Evolutionary conservation across 2,888 invertebrate species (phyloP).

Genomic region (Acronicta alni): DNA sequence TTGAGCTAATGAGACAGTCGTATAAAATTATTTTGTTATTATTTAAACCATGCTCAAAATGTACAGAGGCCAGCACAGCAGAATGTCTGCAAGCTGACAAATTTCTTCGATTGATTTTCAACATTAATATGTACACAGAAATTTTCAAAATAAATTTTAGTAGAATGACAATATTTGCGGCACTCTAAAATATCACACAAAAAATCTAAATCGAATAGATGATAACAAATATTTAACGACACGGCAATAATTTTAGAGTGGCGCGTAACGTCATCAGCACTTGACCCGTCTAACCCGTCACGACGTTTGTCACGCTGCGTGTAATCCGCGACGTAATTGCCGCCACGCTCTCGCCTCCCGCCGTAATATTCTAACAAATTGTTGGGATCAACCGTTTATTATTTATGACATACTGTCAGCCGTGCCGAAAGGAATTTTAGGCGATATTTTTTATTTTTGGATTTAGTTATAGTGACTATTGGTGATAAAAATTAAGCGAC

Average conservation of each 20-base stretch:
- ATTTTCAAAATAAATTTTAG: no score
- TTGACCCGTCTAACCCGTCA: conserved; percentile 48
- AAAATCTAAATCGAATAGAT: neutral
- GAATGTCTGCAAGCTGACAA: no score
- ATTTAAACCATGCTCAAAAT: no score
- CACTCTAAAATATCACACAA: no score
- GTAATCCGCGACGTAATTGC: conserved; percentile 59
- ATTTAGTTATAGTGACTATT: conserved; percentile 12
- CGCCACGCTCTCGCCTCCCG: conserved; percentile 37
- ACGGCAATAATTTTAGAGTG: conserved; percentile 39
- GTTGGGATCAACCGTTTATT: conserved; percentile 57
- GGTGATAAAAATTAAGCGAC: neutral
- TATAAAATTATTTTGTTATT: no score
- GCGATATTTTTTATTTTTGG: conserved; percentile 12
- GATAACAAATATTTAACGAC: conserved; percentile 30
- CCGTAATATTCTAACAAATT: conserved; percentile 60
- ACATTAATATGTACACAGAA: neutral
- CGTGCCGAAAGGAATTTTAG: conserved; percentile 21
- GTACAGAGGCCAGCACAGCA: no score
- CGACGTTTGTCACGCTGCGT: conserved; percentile 54
- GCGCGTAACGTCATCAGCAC: conserved; percentile 39
- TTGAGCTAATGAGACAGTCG: no score
- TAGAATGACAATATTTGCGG: no score
- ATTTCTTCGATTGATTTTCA: no score
- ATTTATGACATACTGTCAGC: conserved; percentile 55